Evolutionary conservation across 2,888 invertebrate species (phyloP), one percentile per base, ranked within the genome.

Genomic region (Cryptocephalus moraei): DNA sequence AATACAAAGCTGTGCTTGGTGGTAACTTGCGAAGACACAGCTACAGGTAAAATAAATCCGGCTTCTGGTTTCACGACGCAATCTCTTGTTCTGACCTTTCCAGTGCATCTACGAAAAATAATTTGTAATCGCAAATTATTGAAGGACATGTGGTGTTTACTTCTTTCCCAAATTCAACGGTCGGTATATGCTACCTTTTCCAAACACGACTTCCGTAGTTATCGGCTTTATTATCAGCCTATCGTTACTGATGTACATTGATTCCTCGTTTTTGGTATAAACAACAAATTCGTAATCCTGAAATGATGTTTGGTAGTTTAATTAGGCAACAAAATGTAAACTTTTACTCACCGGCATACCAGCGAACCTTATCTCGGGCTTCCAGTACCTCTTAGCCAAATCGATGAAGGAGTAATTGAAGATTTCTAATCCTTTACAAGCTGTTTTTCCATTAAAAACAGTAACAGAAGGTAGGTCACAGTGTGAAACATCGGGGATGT

Each of bases 271-370:
- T 60, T 81, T 74, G 42, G 75, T 67, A 57, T 84, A 85, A 14
- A 81, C 71, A 50, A 82, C 82, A 69, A 85, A 86, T 42, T 84
- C 82, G 60, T 75, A 82, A 63, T 84, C 83, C 84, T 84, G 60
- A 13, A 50, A 58, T 4, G 6, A 22, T 4, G 6, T n/a, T n/a
- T n/a, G 6, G 22, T 4, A 22, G 3, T 4, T 22, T 22, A 22
- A 22, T 6, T 22, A 22, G n/a, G n/a, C n/a, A n/a, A n/a, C n/a
- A n/a, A n/a, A 22, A 22, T 22, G 3, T 22, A 22, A 22, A 22
- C 6, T 6, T 22, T 22, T 22, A 22, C 22, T 22, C 22, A 22
- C 22, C 2, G 22, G 22, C 22, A 22, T 22, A 22, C 22, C 22
- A 22, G 22, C 22, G 22, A 22, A 22, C 6, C 6, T 22, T 22